Conservation (phyloP, 2,113 vertebrate species). For the Esox niger region DNA sequence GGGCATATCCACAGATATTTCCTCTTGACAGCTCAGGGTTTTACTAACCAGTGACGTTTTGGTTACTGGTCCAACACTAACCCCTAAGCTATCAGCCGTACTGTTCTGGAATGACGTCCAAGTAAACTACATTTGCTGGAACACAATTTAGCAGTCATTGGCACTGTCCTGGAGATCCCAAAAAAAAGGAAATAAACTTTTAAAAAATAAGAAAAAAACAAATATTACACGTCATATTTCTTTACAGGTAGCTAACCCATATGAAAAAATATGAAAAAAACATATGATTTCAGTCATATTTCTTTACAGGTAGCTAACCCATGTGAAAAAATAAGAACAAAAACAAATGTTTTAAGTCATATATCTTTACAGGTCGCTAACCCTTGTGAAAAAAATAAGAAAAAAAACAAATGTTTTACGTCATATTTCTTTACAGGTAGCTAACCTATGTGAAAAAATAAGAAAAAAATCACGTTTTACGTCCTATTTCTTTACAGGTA, state of each 20-base stretch:
- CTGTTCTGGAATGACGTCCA: constrained; percentile 29
- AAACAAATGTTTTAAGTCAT: constrained; percentile 48
- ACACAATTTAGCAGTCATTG: constrained; percentile 45
- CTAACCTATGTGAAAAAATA: constrained; percentile 69
- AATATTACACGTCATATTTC: too few species aligned
- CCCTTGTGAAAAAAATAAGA: constrained; percentile 63
- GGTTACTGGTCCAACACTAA: too few species aligned
- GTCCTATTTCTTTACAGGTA: constrained; percentile 65
- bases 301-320: too few species aligned
- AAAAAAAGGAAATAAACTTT: constrained; percentile 54
- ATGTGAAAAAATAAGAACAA: too few species aligned
- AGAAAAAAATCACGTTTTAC: constrained; percentile 48
- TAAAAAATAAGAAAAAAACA: constrained; percentile 55
- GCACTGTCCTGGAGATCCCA: constrained; percentile 62
- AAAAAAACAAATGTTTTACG: too few species aligned
- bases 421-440: constrained; percentile 65
- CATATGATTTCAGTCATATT: too few species aligned
- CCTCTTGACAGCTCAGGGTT: too few species aligned
- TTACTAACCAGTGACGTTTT: too few species aligned
- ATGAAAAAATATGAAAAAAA: too few species aligned
- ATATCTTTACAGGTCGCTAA: constrained; percentile 69
- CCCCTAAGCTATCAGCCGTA: too few species aligned
- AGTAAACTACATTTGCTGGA: constrained; percentile 28
- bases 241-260: too few species aligned
- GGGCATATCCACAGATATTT: too few species aligned